These are phyloP conservation scores for Xiphophorus birchmanni DNA, from an alignment of 2,797 vertebrate genomes.

Conservation along the genomic window DNA sequence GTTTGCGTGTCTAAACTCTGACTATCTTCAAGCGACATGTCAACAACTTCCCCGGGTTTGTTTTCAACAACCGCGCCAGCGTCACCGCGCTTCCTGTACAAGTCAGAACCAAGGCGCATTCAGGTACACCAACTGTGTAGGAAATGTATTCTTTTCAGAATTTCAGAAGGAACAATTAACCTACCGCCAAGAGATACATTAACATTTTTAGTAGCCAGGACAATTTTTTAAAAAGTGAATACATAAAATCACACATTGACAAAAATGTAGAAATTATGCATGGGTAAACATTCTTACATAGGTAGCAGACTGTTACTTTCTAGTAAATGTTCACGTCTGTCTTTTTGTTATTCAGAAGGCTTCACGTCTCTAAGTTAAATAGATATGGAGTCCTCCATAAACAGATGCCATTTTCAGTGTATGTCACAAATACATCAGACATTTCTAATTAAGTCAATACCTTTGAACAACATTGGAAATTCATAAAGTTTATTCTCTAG, in stretches of 20 bases:
- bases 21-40: slow-evolving; percentile 30
- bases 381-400: no score
- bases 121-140: slow-evolving; percentile 24
- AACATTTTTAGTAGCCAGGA: neutral
- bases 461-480: neutral
- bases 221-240: neutral
- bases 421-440: neutral
- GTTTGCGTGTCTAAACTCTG: neutral
- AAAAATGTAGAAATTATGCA: neutral
- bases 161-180: neutral
- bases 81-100: slow-evolving; percentile 69
- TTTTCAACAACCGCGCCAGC: slow-evolving; percentile 81
- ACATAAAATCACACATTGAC: neutral
- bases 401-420: neutral
- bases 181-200: no score
- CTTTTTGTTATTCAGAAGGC: neutral
- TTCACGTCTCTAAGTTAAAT: no score
- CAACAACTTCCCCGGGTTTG: slow-evolving; percentile 60
- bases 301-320: neutral
- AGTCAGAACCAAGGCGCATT: slow-evolving; percentile 54
- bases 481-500: neutral
- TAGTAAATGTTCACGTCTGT: neutral
- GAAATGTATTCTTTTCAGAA: neutral
- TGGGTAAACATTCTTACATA: neutral
- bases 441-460: neutral